phyloP scores from a whole-genome alignment of 2,888 invertebrate genomes.

The Tortrix viridana region DNA sequence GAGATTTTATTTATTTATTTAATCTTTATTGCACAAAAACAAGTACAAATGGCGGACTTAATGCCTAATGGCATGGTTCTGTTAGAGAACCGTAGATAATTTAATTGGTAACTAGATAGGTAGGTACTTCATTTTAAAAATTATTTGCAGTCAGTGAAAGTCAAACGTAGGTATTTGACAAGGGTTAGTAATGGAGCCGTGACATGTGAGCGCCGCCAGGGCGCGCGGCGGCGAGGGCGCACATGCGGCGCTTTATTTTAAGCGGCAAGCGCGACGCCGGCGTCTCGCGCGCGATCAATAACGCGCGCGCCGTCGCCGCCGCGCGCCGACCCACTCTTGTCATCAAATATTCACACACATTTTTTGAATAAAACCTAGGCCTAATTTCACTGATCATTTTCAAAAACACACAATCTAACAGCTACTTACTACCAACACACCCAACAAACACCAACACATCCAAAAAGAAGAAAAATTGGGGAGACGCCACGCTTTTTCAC shows the following conservation, averaged over 20 bases:
- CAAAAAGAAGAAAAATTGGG: constrained; percentile 15
- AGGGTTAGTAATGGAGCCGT: constrained; percentile 31
- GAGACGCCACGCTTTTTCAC: constrained; percentile 19
- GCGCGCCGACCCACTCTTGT: constrained; percentile 73
- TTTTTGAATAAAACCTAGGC: constrained; percentile 67
- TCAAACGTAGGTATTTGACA: constrained; percentile 27
- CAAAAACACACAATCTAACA: constrained; percentile 21
- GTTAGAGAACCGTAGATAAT: not conserved
- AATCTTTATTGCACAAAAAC: no score
- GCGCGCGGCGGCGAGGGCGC: constrained; percentile 55
- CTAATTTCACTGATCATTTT: constrained; percentile 40
- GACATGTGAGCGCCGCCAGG: constrained; percentile 43
- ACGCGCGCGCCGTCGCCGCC: constrained; percentile 78
- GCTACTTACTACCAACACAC: constrained; percentile 8
- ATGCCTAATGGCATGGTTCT: no score
- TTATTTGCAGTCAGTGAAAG: constrained; percentile 4
- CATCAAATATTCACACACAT: constrained; percentile 82
- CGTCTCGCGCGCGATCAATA: constrained; percentile 83
- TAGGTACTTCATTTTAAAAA: no score
- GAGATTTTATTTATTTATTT: no score
- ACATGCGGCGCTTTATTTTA: constrained; percentile 82
- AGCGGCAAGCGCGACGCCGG: constrained; percentile 79
- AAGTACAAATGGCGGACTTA: no score
- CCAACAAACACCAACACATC: constrained; percentile 3
- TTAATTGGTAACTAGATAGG: no score